Evolutionary conservation across 2,113 vertebrate species (phyloP).

Genomic region (Amblyopsis rosae): DNA sequence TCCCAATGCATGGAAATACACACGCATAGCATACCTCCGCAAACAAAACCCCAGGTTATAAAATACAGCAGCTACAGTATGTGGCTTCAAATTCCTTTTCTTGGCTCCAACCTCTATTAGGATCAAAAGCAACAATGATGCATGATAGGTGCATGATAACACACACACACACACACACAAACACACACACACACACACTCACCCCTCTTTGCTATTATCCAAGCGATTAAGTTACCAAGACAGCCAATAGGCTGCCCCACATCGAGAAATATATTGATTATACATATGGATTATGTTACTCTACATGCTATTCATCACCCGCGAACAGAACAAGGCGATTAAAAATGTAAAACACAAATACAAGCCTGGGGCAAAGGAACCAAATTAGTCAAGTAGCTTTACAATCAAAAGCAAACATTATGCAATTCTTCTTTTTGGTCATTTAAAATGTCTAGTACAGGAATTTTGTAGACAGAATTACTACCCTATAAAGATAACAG

Average conservation of each 20-base stretch:
- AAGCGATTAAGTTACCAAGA: slow-evolving; percentile 31
- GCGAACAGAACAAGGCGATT: slow-evolving; percentile 10
- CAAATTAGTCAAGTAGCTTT: not conserved
- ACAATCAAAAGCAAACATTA: not conserved
- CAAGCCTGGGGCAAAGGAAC: not conserved
- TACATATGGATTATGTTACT: slow-evolving; percentile 11
- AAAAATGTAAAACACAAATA: not conserved
- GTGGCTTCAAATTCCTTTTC: too few species aligned
- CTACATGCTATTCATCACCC: slow-evolving; percentile 25
- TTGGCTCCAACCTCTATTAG: not conserved
- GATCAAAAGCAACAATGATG: not conserved
- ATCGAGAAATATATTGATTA: slow-evolving; percentile 11
- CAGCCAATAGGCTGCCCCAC: slow-evolving; percentile 17
- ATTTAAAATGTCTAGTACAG: too few species aligned
- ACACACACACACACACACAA: not conserved
- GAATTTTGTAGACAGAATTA: too few species aligned
- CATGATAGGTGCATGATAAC: not conserved
- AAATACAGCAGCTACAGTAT: too few species aligned
- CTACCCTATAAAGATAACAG: too few species aligned
- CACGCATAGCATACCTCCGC: too few species aligned
- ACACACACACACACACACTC: not conserved
- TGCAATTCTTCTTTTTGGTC: not conserved
- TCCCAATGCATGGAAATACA: too few species aligned
- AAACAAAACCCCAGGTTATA: too few species aligned
- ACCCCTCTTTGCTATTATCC: not conserved